phyloP scores from a whole-genome alignment of 1,140 invertebrate genomes.

The Pseudobourletiella spinata region DNA sequence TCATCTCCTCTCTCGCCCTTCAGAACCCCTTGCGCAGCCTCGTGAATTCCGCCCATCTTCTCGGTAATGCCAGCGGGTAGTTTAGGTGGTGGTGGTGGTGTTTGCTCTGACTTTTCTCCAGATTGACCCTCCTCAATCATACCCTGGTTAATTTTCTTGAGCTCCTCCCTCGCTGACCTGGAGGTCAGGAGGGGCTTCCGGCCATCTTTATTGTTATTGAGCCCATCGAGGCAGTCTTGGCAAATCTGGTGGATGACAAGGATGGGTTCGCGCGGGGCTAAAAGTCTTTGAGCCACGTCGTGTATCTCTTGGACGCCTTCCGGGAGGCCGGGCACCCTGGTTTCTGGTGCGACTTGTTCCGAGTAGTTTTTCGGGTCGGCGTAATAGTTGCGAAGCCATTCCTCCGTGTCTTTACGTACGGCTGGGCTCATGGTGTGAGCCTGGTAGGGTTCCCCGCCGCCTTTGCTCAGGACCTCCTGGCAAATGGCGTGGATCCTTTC shows the following conservation, averaged over 20 bases:
- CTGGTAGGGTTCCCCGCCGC: not conserved
- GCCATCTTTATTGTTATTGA: not conserved
- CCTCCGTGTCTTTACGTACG: not conserved
- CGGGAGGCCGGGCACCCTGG: not conserved
- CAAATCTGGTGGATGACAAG: not conserved
- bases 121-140: too few relatives aligned
- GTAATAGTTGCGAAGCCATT: not conserved
- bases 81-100: not conserved
- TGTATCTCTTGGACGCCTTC: not conserved
- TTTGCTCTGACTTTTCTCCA: too few relatives aligned
- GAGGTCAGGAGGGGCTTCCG: not conserved
- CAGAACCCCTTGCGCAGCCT: not conserved
- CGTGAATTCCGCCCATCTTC: not conserved
- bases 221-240: not conserved
- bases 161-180: not conserved
- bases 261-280: not conserved
- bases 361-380: not conserved
- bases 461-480: not conserved
- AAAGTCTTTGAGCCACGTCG: not conserved
- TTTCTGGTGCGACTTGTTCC: not conserved
- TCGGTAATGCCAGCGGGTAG: not conserved
- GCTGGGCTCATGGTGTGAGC: not conserved
- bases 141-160: too few relatives aligned
- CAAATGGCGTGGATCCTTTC: not conserved
- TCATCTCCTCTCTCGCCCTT: too few relatives aligned